These are phyloP conservation scores for Stegophylla sp. DNA, from an alignment of 2,888 invertebrate genomes.

Conservation along the genomic window DNA sequence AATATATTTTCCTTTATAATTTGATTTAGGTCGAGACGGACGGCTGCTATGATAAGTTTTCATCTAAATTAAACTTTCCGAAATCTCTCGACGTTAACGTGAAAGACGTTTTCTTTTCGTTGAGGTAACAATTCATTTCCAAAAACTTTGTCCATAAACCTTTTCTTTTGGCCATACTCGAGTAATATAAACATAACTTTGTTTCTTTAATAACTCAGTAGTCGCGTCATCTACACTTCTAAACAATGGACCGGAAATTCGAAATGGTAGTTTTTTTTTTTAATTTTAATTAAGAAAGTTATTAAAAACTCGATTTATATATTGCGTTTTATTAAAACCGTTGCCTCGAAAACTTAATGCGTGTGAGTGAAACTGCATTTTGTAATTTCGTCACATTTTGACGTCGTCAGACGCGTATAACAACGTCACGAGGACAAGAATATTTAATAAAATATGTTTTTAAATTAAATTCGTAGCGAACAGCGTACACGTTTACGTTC, in stretches of 20 bases:
- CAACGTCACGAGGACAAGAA: background rate
- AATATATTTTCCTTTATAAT: slow-evolving; percentile 40
- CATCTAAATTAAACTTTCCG: slow-evolving; percentile 43
- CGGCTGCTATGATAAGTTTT: slow-evolving; percentile 19
- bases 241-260: background rate
- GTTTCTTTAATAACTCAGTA: background rate
- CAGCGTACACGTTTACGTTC: background rate
- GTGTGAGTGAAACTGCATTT: background rate
- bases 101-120: slow-evolving; percentile 14
- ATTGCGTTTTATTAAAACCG: background rate
- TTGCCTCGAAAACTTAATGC: background rate
- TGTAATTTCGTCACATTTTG: background rate
- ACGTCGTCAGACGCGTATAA: background rate
- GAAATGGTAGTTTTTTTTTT: background rate
- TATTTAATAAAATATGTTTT: background rate
- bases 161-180: slow-evolving; percentile 18
- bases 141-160: slow-evolving; percentile 50
- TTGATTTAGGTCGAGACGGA: background rate
- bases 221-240: background rate
- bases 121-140: slow-evolving; percentile 45
- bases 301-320: background rate
- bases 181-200: slow-evolving; percentile 22
- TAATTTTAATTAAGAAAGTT: background rate
- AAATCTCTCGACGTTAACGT: slow-evolving; percentile 39
- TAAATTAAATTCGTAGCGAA: background rate